phyloP scores from a whole-genome alignment of 2,888 invertebrate species.

The Rotaria magnacalcarata region DNA sequence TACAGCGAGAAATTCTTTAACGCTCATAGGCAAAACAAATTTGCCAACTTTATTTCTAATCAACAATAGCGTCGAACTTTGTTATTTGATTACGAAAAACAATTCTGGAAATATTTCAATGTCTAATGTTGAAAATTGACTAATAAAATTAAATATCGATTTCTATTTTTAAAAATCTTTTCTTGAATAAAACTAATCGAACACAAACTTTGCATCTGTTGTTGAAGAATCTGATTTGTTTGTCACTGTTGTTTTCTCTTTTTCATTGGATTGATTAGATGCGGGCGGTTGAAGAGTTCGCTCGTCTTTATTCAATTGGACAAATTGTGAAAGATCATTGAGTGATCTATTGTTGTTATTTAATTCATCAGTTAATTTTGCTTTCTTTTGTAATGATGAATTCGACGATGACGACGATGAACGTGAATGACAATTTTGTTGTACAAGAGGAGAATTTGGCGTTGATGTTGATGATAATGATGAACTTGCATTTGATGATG shows the following conservation, averaged over 20 bases:
- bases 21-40: too few relatives aligned
- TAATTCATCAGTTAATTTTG: neutral
- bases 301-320: neutral
- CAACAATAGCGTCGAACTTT: too few relatives aligned
- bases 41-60: too few relatives aligned
- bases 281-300: neutral
- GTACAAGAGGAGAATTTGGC: neutral
- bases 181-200: too few relatives aligned
- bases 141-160: too few relatives aligned
- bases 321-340: slow-evolving; percentile 20
- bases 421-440: neutral
- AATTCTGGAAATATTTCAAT: too few relatives aligned
- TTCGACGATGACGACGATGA: neutral
- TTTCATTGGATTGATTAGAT: neutral
- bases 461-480: neutral
- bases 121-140: too few relatives aligned
- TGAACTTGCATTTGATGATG: slow-evolving; percentile 2
- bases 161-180: too few relatives aligned
- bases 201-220: neutral
- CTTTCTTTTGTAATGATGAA: slow-evolving; percentile 10
- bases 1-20: too few relatives aligned
- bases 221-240: neutral
- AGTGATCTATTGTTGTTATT: slow-evolving; percentile 1
- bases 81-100: too few relatives aligned
- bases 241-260: neutral